Base-by-base conservation (phyloP, 2,888 invertebrate species). In the Himalopsyche tibetana region DNA sequence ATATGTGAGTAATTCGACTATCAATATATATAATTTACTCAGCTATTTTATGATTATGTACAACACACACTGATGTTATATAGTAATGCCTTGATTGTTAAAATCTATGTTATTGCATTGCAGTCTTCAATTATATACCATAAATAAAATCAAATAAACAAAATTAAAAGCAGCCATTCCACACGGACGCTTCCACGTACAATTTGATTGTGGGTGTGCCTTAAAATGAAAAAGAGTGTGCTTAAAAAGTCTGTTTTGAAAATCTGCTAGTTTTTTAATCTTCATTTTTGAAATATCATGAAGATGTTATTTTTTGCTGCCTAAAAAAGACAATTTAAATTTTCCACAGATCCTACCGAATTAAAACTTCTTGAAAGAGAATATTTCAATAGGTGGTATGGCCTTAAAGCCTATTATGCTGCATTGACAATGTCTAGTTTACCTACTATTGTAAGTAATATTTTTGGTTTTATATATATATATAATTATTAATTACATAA, bases 351-450 rank as follows among this genome's bases (percentile, higher is more conserved):
- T 92, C 95, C 95, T 0, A 90, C 92, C 79, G 95, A 95, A 90
- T 92, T 95, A 2, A 92, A 94, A 87, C 89, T 95, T 89, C 90
- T 95, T 84, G 93, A 93, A 42, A 91, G 95, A 42, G 95, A 95
- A 90, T 95, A 95, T 90, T 95, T 95, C 91, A 95, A 95, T 89
- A 92, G 95, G 38, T 95, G 95, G 95, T 95, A 95, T 90, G 93
- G 95, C 85, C 91, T 95, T 51, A 95, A 95, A 89, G 93, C 95
- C 0, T 95, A 94, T 90, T 95, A 94, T 88, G 90, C 93, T 15
- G 95, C 95, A 0, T 90, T 94, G 17, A 94, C 94, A 0, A 87
- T 95, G 15, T 92, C 94, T 0, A 92, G 92, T n/a, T 87, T 95
- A 28, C 95, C 95, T 15, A 89, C 91, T 28, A 93, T 94, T 92